phyloP scores from a whole-genome alignment of 1,140 invertebrate genomes.

The Nasonia longicornis region DNA sequence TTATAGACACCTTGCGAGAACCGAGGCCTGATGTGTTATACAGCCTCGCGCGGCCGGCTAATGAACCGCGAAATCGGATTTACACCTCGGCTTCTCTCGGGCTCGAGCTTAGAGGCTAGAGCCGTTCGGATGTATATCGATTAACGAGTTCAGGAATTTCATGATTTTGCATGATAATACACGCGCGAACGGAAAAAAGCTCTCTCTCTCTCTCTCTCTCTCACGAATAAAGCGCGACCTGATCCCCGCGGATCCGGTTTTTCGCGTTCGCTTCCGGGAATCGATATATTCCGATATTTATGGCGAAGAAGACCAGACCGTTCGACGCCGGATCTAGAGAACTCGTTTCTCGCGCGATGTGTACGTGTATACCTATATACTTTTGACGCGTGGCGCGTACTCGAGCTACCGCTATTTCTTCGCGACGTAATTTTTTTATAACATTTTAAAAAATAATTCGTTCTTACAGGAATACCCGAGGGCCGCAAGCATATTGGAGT shows the following conservation, averaged over 20 bases:
- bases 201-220: neutral
- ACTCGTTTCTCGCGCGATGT: neutral
- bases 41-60: slow-evolving; percentile 29
- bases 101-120: neutral
- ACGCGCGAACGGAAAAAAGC: neutral
- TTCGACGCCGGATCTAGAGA: slow-evolving; percentile 52
- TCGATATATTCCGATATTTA: slow-evolving; percentile 41
- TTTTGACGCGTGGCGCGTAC: no score
- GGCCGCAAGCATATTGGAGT: neutral
- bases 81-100: slow-evolving; percentile 47
- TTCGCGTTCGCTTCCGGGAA: slow-evolving; percentile 52
- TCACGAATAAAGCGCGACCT: neutral
- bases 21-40: neutral
- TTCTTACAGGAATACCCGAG: neutral
- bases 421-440: no score
- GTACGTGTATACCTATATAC: no score
- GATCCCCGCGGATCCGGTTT: slow-evolving; percentile 43
- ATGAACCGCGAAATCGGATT: slow-evolving; percentile 52
- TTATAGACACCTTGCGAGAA: neutral
- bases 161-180: neutral
- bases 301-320: slow-evolving; percentile 51
- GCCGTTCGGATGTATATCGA: neutral
- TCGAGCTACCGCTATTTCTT: no score
- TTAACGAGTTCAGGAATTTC: neutral
- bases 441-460: neutral